Evolutionary conservation across 2,888 invertebrate genomes (phyloP), one percentile per base, ranked within the genome.

Genomic region (Cheilosia vernalis): DNA sequence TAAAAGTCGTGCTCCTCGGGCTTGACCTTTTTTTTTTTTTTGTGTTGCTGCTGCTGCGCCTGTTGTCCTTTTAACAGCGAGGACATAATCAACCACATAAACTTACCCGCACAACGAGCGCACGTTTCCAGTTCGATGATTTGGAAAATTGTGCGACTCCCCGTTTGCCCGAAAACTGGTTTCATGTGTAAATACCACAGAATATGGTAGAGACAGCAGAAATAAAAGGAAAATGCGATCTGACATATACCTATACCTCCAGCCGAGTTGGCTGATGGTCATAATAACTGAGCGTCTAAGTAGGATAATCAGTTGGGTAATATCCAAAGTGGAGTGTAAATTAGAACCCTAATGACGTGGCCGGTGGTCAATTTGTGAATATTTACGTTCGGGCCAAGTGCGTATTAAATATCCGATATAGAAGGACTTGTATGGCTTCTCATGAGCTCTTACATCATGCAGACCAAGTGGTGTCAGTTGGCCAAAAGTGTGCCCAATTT

Each of bases 401-500:
- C n/a, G 63, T 70, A 85, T 81, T 81, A 49, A 81, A 70, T 81
- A 47, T 73, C 79, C n/a, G 30, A 30, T 60, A 30, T 60, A 27
- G 58, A 42, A 64, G 69, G 42, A 47, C 74, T 84, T 84, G 64
- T 84, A 74, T 64, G 84, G 81, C 15, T 56, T 79, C 56, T 17
- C 55, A 21, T 27, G 42, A 53, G 37, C 30, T 79, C 76, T 76
- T 76, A 72, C 76, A 81, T 76, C 85, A 76, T 74, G 37, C 55
- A 27, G 63, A 21, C 42, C 64, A 37, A 80, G 77, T 40, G 66
- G 77, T 77, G 76, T 85, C 85, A 85, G 81, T 81, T 85, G 85
- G 85, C 72, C 81, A 72, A 76, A 85, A 85, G 85, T 85, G 85
- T 85, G 85, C 85, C 85, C 81, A 72, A 67, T 81, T 70, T 66